phyloP scores from a whole-genome alignment of 1,140 invertebrate genomes.

The Temnothorax longispinosus region DNA sequence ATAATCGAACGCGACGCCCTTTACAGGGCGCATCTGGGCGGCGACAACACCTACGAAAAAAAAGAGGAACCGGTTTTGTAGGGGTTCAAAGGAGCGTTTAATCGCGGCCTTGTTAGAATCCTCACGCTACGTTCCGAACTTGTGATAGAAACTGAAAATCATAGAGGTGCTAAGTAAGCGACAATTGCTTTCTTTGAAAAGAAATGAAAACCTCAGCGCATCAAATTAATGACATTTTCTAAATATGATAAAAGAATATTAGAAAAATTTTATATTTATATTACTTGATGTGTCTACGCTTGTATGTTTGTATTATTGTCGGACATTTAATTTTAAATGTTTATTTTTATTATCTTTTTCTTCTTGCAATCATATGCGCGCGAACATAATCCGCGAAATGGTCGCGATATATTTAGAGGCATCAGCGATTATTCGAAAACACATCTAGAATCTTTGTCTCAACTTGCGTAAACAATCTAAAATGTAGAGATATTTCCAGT shows the following conservation, averaged over 20 bases:
- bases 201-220: background rate
- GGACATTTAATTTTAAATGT: background rate
- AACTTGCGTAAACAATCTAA: background rate
- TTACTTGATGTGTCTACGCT: too few species aligned
- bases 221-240: background rate
- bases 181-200: background rate
- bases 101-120: slow-evolving; percentile 39
- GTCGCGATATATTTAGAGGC: background rate
- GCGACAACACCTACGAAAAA: slow-evolving; percentile 63
- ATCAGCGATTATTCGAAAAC: slow-evolving; percentile 14
- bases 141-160: slow-evolving; percentile 14
- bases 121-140: background rate
- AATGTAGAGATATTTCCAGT: background rate
- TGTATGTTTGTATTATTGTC: background rate
- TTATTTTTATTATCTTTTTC: background rate
- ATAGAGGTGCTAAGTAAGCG: background rate
- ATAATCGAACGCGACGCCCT: slow-evolving; percentile 32
- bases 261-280: background rate
- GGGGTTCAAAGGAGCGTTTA: slow-evolving; percentile 58
- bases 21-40: slow-evolving; percentile 51
- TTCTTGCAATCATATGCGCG: too few species aligned
- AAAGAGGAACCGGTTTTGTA: slow-evolving; percentile 59
- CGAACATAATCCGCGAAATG: background rate
- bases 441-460: background rate
- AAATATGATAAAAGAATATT: background rate